Percentiles rank a stretch among this genome's conserved stretches.
These are phyloP conservation scores for Melinopterus prodromus DNA, from an alignment of 2,888 invertebrate genomes.

Conservation along the genomic window DNA sequence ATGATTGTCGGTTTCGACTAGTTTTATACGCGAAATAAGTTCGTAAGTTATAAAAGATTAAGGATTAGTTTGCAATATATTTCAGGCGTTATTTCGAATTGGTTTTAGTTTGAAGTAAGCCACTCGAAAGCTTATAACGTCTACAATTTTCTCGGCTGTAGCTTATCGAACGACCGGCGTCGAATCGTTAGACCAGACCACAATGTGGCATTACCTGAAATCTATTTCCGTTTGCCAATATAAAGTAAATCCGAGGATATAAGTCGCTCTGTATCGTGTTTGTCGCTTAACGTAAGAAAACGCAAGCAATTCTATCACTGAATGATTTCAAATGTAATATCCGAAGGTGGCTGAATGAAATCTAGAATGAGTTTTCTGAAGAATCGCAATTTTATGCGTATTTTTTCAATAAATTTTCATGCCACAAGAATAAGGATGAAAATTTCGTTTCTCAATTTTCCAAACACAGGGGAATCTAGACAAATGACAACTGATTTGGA, in stretches of 20 bases:
- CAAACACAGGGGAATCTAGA: no score
- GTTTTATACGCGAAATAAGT: no score
- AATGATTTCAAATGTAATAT: no score
- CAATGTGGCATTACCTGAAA: background rate
- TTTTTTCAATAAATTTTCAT: no score
- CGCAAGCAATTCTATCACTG: no score
- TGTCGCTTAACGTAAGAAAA: background rate
- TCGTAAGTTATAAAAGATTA: background rate
- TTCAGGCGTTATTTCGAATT: background rate
- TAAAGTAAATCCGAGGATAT: background rate
- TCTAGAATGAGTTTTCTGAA: no score
- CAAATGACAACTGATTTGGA: no score
- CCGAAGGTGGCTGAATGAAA: no score
- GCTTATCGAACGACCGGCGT: background rate
- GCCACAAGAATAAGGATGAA: no score
- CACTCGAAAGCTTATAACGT: background rate
- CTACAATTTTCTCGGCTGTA: background rate
- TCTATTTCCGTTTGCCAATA: background rate
- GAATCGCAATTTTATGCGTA: no score
- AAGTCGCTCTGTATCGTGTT: background rate
- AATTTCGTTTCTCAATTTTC: no score
- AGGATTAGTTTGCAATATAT: background rate
- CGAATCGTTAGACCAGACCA: background rate
- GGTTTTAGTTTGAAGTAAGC: background rate
- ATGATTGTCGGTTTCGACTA: no score